Evolutionary conservation across 92 coral and sea anemone genomes (phyloP), one percentile per base, ranked within the genome.

Genomic region (Phenganax stokvisi): DNA sequence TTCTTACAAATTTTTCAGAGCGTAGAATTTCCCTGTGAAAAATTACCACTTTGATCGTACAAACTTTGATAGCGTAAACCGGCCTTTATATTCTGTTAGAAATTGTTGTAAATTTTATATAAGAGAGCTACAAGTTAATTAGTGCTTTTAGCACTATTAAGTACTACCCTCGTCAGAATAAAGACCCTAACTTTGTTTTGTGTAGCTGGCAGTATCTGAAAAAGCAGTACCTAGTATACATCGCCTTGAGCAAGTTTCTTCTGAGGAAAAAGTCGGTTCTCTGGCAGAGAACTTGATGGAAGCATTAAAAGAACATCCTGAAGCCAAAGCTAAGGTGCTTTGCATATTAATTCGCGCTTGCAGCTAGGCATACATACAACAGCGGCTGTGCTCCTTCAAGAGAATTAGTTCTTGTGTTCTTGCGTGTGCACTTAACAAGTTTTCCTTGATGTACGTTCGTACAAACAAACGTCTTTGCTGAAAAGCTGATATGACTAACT

Each of bases 251-350:
- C 98, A 94, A 86, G 98, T 94, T 29, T 94, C 98, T 3, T 89
- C 98, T 10, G 98, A 94, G 63, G 98, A 94, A 71, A 94, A 89
- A 76, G 94, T 94, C 76, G 98, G 98, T 72, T 94, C 98, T 0
- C 77, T 94, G 54, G 98, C 98, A 53, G 98, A 94, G 84, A 94
- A 94, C 66, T 86, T 94, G 20, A 84, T 89, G 85, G 98, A 94
- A 81, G 97, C 97, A 37, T 88, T 94, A 16, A 73, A 96, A 64
- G 94, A 92, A 55, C 92, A 91, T 70, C 87, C 90, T n/a, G 91
- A 92, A 71, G 94, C 90, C 9, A 92, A 89, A 81, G 84, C 90
- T 65, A 93, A 91, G 92, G 98, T 91, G 73, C 47, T 2, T 37
- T 5, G 47, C 47, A 37, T 37, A 37, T 37, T 1, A 37, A 37